Percentiles rank a stretch among this genome's conserved stretches.
These are phyloP conservation scores for Brachyrhaphis roseni DNA, from an alignment of 2,797 vertebrate genomes.

Conservation along the genomic window DNA sequence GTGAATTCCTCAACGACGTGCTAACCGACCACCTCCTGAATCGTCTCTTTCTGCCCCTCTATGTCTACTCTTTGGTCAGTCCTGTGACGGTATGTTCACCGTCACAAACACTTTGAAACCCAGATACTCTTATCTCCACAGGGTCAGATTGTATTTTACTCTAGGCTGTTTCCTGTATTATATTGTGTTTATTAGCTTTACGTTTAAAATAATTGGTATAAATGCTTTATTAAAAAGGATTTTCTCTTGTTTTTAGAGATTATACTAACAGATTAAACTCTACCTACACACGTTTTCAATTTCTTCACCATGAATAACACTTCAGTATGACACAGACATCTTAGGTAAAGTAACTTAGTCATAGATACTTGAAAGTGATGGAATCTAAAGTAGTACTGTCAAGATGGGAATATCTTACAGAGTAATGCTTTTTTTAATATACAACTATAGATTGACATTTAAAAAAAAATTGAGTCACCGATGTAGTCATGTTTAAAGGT, in stretches of 20 bases:
- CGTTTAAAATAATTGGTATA: neutral
- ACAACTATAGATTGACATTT: neutral
- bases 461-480: neutral
- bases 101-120: neutral
- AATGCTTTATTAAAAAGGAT: neutral
- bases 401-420: neutral
- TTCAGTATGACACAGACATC: conserved; percentile 12
- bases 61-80: conserved; percentile 92
- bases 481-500: neutral
- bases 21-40: conserved; percentile 97
- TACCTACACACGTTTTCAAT: neutral
- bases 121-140: neutral
- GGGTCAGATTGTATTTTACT: neutral
- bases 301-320: neutral
- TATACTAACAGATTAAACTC: neutral
- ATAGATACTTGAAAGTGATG: neutral
- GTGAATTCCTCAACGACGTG: conserved; percentile 97
- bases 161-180: neutral
- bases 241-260: neutral
- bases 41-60: conserved; percentile 95
- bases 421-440: neutral
- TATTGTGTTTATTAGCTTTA: neutral
- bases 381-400: neutral
- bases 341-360: neutral
- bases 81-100: conserved; percentile 80